Evolutionary conservation across 2,113 vertebrate genomes (phyloP), one percentile per base, ranked within the genome.

Genomic region (Arothron firmamentum): DNA sequence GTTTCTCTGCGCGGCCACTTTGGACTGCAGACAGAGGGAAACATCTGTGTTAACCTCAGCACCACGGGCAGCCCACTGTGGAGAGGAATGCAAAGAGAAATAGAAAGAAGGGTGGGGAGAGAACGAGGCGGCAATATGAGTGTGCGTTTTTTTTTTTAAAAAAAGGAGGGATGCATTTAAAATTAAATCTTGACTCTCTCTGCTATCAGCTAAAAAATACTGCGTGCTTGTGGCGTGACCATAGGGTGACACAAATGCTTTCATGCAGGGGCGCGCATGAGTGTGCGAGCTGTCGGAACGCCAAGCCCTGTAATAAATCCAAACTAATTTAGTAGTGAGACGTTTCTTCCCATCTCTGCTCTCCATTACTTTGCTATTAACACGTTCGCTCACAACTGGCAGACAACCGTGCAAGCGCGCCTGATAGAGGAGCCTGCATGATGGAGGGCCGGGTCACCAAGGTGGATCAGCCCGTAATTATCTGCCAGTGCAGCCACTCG

Each of bases 21-120:
- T 83, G 85, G 89, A 85, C 88, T 88, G 87, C 89, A 92, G 85
- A 90, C 92, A 87, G 89, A 86, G 89, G 88, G 93, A 93, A 94
- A 95, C 94, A 96, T 96, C 95, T 95, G 91, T 92, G 94, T 96
- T 96, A 94, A 94, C 92, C 94, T 93, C 91, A 92, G 91, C 84
- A 92, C 93, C 92, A 93, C 60, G 60, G 90, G 93, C 88, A 88
- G 90, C 91, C 88, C 86, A 85, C 89, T 89, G 88, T 75, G 89
- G 66, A 87, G 90, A 94, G 94, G 95, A 97, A 97, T 95, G 93
- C 74, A 71, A 91, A 78, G 74, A 75, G 77, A 65, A 72, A 85
- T 41, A 75, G 65, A 81, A 41, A 65, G 42, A 70, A 69, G 71
- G 75, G 70, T 45, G 74, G 78, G 65, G 74, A 80, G 67, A 62